Percentiles rank a stretch among this genome's conserved stretches.
phyloP scores from a whole-genome alignment of 1,140 invertebrate species.

The Leptoteleia sp. region DNA sequence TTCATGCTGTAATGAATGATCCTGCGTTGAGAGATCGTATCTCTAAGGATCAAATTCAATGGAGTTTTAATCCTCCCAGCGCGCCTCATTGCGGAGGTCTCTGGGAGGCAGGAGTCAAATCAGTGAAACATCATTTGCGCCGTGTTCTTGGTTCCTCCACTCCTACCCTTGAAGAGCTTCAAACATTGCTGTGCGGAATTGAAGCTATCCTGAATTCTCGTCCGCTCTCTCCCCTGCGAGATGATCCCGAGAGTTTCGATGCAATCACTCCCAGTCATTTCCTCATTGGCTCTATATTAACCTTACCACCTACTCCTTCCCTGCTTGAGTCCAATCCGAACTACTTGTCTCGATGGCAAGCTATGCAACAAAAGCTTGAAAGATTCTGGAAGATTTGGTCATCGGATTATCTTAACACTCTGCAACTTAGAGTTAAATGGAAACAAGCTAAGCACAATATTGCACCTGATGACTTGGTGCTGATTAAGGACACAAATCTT shows the following conservation, averaged over 20 bases:
- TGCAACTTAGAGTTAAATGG: conserved; percentile 3
- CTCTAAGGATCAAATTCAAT: background rate
- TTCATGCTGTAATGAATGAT: background rate
- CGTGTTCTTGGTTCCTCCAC: background rate
- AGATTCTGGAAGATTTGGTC: too few species aligned
- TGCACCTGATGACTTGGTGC: background rate
- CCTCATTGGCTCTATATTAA: background rate
- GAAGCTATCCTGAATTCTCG: conserved; percentile 3
- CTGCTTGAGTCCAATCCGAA: background rate
- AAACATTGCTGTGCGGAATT: conserved; percentile 3
- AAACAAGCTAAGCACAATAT: background rate
- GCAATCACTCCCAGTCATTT: background rate
- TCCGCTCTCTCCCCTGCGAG: background rate
- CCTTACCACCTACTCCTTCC: background rate
- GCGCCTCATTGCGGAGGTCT: conserved; percentile 9
- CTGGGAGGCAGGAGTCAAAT: conserved; percentile 7
- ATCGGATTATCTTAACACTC: too few species aligned
- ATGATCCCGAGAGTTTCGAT: conserved; percentile 1
- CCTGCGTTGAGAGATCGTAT: background rate
- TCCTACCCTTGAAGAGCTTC: conserved; percentile 6
- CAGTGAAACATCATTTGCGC: conserved; percentile 9
- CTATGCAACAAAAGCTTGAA: background rate
- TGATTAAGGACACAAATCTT: background rate
- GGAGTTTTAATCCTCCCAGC: conserved; percentile 6
- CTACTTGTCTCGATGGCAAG: too few species aligned